Percentiles rank a stretch among this genome's conserved stretches.
Conservation (phyloP, 2,888 invertebrate genomes). For the Pristionchus arcanus region DNA sequence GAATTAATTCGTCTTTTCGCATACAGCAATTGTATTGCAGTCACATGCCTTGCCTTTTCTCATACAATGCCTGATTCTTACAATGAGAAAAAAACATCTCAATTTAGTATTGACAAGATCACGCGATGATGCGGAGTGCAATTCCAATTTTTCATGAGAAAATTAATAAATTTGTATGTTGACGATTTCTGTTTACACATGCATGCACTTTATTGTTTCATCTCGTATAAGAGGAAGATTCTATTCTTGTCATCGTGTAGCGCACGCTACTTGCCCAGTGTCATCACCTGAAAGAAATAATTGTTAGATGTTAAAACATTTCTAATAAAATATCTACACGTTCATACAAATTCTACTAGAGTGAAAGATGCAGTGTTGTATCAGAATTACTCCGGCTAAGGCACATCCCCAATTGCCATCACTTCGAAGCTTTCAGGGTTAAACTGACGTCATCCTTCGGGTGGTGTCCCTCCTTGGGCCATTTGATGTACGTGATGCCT, state of each 20-base stretch:
- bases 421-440: no score
- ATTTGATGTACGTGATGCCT: not conserved
- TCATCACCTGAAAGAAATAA: not conserved
- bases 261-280: not conserved
- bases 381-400: no score
- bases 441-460: not conserved
- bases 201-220: conserved; percentile 30
- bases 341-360: no score
- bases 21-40: not conserved
- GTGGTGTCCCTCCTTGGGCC: not conserved
- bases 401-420: no score
- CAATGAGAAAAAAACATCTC: no score
- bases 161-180: no score
- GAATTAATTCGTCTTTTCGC: not conserved
- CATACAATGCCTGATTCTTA: no score
- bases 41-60: not conserved
- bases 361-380: no score
- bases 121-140: no score
- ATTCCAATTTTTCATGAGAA: no score
- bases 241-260: not conserved
- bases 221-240: not conserved
- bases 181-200: not conserved
- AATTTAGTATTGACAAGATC: no score
- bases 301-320: not conserved
- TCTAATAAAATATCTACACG: not conserved